Evolutionary conservation across 2,113 vertebrate species (phyloP).

Genomic region (Pterocles orientalis): DNA sequence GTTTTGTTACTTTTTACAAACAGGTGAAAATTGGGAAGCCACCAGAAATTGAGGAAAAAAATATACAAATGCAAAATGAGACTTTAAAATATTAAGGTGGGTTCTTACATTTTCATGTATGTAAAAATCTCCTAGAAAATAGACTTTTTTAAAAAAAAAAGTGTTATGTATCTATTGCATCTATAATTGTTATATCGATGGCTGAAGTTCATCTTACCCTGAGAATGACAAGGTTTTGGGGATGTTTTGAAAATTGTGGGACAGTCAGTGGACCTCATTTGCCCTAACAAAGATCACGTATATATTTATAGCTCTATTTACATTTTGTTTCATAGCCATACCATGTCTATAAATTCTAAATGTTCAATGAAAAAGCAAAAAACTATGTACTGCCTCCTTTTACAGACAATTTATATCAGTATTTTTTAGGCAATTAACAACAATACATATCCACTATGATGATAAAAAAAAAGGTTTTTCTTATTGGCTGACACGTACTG

Average conservation of each 20-base stretch:
- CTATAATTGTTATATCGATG: not conserved
- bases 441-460: not conserved
- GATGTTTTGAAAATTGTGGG: not conserved
- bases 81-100: not conserved
- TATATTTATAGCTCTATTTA: not conserved
- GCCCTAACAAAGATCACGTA: not conserved
- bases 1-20: not conserved
- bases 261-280: not conserved
- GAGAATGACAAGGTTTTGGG: not conserved
- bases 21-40: not conserved
- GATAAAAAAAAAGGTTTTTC: not conserved
- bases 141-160: not conserved
- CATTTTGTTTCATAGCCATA: not conserved
- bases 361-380: not conserved
- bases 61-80: not conserved
- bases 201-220: not conserved
- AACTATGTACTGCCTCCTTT: not conserved
- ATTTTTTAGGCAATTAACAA: not conserved
- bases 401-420: not conserved
- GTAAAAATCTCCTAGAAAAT: not conserved
- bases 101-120: not conserved
- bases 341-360: not conserved
- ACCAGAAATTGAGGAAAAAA: not conserved
- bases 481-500: not conserved
- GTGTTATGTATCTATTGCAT: not conserved